Evolutionary conservation across 1,140 invertebrate genomes (phyloP), one percentile per base, ranked within the genome.

Genomic region (Globodera ellingtonae): DNA sequence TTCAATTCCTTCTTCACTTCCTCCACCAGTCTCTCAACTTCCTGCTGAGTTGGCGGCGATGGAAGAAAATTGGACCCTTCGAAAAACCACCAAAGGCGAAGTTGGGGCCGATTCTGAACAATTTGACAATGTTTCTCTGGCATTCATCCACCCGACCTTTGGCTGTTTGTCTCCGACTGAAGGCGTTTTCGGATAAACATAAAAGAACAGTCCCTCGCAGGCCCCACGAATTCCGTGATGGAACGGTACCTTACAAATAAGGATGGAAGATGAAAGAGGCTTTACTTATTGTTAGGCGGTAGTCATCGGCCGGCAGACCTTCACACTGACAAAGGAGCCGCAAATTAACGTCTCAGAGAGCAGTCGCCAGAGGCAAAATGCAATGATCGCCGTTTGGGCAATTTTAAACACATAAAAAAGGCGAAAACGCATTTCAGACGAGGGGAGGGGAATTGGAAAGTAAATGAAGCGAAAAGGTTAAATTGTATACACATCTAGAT

Each of bases 61-160:
- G 75, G 75, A 13, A 77, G 47, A 21, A 77, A 77, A 5, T 65
- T 67, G 50, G 65, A 65, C 24, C 75, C 75, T 6, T 77, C 75
- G 69, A 65, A 77, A 48, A 65, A 62, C 75, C 75, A 77, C 75
- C 75, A 77, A 15, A 77, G 69, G n/a, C 75, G 75, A 24, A 77
- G 69, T 15, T 69, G 62, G 6, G 75, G 59, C 2, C 47, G 69
- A 9, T 50, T 44, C 48, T 77, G 21, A 77, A 47, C 47, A 48
- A 24, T 62, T 77, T 48, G 62, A 7, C 9, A 75, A 56, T 48
- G 35, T 47, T 46, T 56, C 44, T 24, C 47, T 46, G 52, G 35
- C 35, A 35, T 35, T 35, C 35, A 35, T 35, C 35, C 52, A 52
- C 13, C 56, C 18, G 5, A 62, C 56, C 56, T 13, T 62, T 62